Evolutionary conservation across 2,113 vertebrate species (phyloP).

Genomic region (Mesocricetus auratus): DNA sequence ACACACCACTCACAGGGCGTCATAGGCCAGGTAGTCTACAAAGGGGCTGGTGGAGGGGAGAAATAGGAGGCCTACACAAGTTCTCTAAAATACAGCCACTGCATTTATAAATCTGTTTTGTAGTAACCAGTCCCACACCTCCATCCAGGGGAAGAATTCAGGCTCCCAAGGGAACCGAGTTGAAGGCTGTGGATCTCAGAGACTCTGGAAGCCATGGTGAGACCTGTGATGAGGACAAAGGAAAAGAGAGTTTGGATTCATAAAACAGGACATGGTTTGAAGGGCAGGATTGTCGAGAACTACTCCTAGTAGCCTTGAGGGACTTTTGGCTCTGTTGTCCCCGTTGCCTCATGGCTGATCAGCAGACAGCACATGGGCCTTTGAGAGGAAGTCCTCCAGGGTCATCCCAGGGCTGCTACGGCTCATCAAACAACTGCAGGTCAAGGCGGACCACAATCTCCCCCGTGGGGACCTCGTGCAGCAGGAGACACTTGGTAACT

Average conservation of each 20-base stretch:
- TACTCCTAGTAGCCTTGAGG: slow-evolving; percentile 66
- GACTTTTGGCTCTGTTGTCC: slow-evolving; percentile 55
- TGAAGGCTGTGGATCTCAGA: slow-evolving; percentile 53
- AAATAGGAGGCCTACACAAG: background rate
- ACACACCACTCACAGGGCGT: background rate
- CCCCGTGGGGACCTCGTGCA: slow-evolving; percentile 98
- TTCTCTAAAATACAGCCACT: slow-evolving; percentile 52
- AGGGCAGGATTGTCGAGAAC: slow-evolving; percentile 86
- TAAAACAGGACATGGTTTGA: slow-evolving; percentile 71
- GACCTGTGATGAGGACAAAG: slow-evolving; percentile 61
- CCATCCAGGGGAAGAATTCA: background rate
- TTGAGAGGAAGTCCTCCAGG: slow-evolving; percentile 35
- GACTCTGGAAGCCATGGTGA: slow-evolving; percentile 77
- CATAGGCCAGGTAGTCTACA: background rate
- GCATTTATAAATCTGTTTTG: slow-evolving; percentile 56
- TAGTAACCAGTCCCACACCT: background rate
- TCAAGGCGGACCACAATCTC: slow-evolving; percentile 98
- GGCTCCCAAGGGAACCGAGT: background rate
- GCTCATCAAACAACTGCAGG: slow-evolving; percentile 97
- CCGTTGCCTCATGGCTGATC: background rate
- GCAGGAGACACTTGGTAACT: slow-evolving; percentile 97
- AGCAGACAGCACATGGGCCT: slow-evolving; percentile 49
- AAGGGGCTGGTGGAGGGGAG: background rate
- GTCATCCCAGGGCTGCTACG: slow-evolving; percentile 81
- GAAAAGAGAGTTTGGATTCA: slow-evolving; percentile 80